Evolutionary conservation across 2,888 invertebrate species (phyloP), one percentile per base, ranked within the genome.

Genomic region (Euproctis similis): DNA sequence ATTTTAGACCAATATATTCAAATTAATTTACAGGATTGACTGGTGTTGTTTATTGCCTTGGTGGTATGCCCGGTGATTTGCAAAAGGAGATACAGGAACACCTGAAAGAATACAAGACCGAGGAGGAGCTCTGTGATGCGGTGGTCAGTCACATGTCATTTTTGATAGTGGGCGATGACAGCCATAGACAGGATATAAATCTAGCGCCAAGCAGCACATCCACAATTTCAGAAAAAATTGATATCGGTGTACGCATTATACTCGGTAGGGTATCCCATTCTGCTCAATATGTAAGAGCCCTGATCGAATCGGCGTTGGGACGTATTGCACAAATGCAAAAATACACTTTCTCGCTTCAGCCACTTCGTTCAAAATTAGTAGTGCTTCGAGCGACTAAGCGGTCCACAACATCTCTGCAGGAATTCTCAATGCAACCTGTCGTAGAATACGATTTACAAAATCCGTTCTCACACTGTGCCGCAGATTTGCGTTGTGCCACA

Each of bases 1-100:
- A 11, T 23, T 8, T 12, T 7, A 7, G 4, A 23, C 8, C 8
- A 14, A 16, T n/a, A n/a, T 2, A 12, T 8, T 14, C 8, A 14
- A 2, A 24, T 10, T 11, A 11, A 16, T 28, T 42, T 41, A 26
- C 43, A 75, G 76, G 68, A 26, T 34, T 61, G 8, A 53, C 39
- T 0, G 72, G 73, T 11, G 66, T 60, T 10, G 54, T 74, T 1
- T 74, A 53, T 36, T 65, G 65, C 23, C 29, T 74, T 11, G 75
- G 75, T 2, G 62, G 59, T 20, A 44, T 52, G 10, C 73, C 73
- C 3, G 53, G 51, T 4, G 64, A 58, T 2, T 41, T 64, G 5
- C 32, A 39, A 18, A 21, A 26, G 7, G 33, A 46, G 1, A 31
- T 70, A 6, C 38, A 56, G 27, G 26, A 43, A 11, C 43, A 45